Evolutionary conservation across 1,140 invertebrate species (phyloP), one percentile per base, ranked within the genome.

Genomic region (Aricia agestis): DNA sequence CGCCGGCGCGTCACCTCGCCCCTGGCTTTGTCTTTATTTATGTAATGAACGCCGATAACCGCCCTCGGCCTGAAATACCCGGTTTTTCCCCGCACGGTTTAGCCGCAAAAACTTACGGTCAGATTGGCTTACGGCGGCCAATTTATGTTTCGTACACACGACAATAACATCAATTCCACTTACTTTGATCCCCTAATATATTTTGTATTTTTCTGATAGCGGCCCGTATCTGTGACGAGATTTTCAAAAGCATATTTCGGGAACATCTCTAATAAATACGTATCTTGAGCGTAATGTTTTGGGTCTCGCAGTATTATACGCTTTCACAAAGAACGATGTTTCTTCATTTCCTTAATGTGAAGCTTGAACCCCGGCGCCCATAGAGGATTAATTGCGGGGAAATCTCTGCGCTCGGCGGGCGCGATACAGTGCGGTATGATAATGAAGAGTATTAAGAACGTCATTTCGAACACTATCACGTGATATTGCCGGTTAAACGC

Each of bases 11-110:
- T 19, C 25, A 32, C 67, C 52, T 15, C 72, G 67, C 75, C 75
- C 67, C 73, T 67, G 71, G 78, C 74, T 75, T 71, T 76, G 72
- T 70, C 74, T 77, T 78, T 80, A 82, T 82, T 83, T 79, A 82
- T 74, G 78, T 76, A 74, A 74, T 78, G 72, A 74, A 77, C 65
- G 67, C 72, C 74, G 74, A 78, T 76, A 78, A 71, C 73, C 41
- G 68, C 69, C 69, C 71, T 68, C 59, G 7, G 59, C 59, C 42
- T 57, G 6, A 45, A 67, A 74, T 74, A 72, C 69, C 74, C 70
- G 74, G 74, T 74, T 65, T 76, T 70, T 70, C 68, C 68, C 41
- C 15, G 57, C 17, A 13, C 61, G 11, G 19, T 45, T 63, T 52
- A 15, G 45, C 45, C 13, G 11, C 45, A 52, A 11, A 52, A 52